Evolutionary conservation across 2,797 vertebrate genomes (phyloP), one percentile per base, ranked within the genome.

Genomic region (Periparus ater): DNA sequence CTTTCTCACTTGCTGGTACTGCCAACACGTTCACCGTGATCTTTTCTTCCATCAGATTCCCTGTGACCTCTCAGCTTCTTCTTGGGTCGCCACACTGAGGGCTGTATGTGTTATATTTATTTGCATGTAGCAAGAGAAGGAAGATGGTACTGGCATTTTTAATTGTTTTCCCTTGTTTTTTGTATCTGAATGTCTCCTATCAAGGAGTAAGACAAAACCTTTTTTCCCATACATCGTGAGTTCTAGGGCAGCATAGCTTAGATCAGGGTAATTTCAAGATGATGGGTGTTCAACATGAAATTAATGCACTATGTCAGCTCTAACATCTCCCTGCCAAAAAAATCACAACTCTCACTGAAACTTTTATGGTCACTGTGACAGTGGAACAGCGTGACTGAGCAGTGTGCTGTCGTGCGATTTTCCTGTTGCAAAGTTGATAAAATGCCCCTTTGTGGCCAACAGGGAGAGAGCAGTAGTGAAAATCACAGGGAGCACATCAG

Each of bases 281-380:
- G 60, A 87, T 85, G 84, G 63, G 32, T 76, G n/a, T 44, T 83
- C 5, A 1, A 36, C 1, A 3, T 91, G 75, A 89, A 89, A 87
- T 93, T 88, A 92, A 94, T 85, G 54, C 25, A 1, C 65, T 50
- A 1, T 91, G 92, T 93, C 94, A 92, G 84, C 67, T 87, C 77
- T 92, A 93, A 90, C 90, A 82, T 94, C 94, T 91, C 78, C 55
- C 42, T 95, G 94, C 80, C 94, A 95, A 85, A 95, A 92, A 67
- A 93, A 93, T 95, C 68, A 32, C 67, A 79, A 29, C 75, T 93
- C 3, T 4, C 27, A 18, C 53, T 65, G 77, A 27, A 94, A 83
- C 84, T 93, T 84, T 36, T 51, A 6, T 58, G 61, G 75, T 73
- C 68, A 34, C 23, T 44, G 71, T 85, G 95, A 87, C 90, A 96